Evolutionary conservation across 2,888 invertebrate genomes (phyloP).

Genomic region (Megaustenia siamemsis): DNA sequence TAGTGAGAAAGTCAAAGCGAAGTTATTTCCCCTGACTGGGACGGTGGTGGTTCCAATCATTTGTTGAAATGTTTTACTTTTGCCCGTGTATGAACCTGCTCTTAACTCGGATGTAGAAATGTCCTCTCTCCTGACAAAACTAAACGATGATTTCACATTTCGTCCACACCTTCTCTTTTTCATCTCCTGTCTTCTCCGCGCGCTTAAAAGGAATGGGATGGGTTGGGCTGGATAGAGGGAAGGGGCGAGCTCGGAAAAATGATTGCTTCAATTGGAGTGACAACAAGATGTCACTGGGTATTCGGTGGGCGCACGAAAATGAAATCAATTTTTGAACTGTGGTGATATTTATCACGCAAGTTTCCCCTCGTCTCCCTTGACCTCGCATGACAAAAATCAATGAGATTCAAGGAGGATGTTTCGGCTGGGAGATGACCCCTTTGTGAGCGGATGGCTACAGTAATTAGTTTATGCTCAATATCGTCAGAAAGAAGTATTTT

Average conservation of each 20-base stretch:
- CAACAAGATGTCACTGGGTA: conserved; percentile 48
- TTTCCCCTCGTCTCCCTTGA: conserved; percentile 17
- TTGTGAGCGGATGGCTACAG: conserved; percentile 51
- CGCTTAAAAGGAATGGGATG: not conserved
- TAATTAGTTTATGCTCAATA: conserved; percentile 64
- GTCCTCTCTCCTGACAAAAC: not conserved
- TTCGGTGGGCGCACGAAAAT: conserved; percentile 39
- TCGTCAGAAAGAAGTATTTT: conserved; percentile 53
- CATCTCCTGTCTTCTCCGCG: not conserved
- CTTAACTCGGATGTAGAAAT: not conserved
- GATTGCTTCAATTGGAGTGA: conserved; percentile 52
- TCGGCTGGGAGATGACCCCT: conserved; percentile 41
- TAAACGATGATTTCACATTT: conserved; percentile 23
- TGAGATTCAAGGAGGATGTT: conserved; percentile 35
- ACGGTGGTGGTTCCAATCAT: too few species aligned
- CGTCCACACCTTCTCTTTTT: conserved; percentile 9
- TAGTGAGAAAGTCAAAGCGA: too few species aligned
- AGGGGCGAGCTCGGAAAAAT: conserved; percentile 35
- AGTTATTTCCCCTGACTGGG: too few species aligned
- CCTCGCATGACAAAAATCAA: conserved; percentile 43
- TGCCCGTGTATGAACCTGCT: not conserved
- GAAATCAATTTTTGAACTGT: conserved; percentile 51
- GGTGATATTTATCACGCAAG: conserved; percentile 45
- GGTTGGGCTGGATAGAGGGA: not conserved
- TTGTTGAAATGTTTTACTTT: too few species aligned